These are phyloP conservation scores for Diplazon laetatorius DNA, from an alignment of 2,888 invertebrate genomes.

Conservation along the genomic window DNA sequence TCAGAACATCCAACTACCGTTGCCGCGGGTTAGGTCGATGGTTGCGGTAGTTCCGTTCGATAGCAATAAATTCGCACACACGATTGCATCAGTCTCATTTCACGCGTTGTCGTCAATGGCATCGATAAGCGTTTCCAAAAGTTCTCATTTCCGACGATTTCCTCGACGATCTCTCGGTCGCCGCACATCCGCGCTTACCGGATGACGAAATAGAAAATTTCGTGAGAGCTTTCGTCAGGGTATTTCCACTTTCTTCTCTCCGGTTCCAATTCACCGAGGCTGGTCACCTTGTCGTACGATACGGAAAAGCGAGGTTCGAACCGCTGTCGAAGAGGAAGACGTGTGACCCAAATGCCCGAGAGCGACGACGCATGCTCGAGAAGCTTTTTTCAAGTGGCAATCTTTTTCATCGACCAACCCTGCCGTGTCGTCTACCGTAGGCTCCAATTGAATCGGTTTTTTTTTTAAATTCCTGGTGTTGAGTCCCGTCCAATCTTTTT, in stretches of 20 bases:
- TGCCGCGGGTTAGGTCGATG: background rate
- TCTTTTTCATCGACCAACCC: constrained; percentile 50
- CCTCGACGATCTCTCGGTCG: constrained; percentile 21
- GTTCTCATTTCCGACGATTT: constrained; percentile 48
- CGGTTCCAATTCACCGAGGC: constrained; percentile 41
- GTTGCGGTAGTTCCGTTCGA: constrained; percentile 24
- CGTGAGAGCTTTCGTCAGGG: constrained; percentile 23
- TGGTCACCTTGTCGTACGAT: constrained; percentile 1
- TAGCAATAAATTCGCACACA: constrained; percentile 1
- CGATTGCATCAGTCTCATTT: constrained; percentile 20
- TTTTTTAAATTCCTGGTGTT: too few species aligned
- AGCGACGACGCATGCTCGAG: background rate
- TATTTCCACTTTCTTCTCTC: constrained; percentile 4
- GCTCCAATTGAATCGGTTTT: constrained; percentile 68
- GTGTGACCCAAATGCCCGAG: constrained; percentile 30
- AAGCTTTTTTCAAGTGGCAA: constrained; percentile 39
- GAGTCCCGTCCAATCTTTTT: too few species aligned
- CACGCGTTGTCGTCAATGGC: constrained; percentile 26
- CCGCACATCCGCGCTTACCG: constrained; percentile 7
- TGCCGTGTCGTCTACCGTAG: constrained; percentile 27
- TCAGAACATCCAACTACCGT: background rate
- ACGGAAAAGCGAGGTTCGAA: constrained; percentile 30
- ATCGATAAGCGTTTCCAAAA: constrained; percentile 8
- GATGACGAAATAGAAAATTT: constrained; percentile 53
- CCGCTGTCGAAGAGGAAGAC: constrained; percentile 14